Base-by-base conservation (phyloP, 2,888 invertebrate species). In the Hypsopygia costalis region DNA sequence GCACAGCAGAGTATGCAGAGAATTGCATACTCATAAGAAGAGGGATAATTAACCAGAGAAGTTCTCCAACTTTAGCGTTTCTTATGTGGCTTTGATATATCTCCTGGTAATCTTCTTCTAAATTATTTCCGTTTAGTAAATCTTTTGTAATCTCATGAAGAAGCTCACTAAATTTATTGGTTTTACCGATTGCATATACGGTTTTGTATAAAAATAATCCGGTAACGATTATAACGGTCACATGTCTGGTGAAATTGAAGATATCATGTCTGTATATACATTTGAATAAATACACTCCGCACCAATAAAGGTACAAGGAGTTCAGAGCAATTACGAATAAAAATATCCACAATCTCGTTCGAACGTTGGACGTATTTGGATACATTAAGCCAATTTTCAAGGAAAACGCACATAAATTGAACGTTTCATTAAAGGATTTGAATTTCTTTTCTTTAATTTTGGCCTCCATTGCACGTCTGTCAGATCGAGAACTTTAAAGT, bases 121-220 rank as follows among this genome's bases (percentile, higher is more conserved):
- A 40, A 21, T 68, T 44, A 30, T 81, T 81, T 2, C 64, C 79
- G 34, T 56, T 60, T 4, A 75, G 25, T 7, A 81, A 51, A 49
- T 82, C 80, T 32, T 52, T 40, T 1, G 69, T 56, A 21, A 82
- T 79, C 41, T 68, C 73, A 1, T 67, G 46, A 4, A 83, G 41
- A 1, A 83, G 33, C 4, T 55, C 37, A 5, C 58, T 55, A 33
- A 72, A 82, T 32, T 56, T 62, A 1, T 63, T 52, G 0, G 62
- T 73, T 10, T 72, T 73, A 6, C 51, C 57, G 32, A 63, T 65
- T 1, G 56, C 62, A 40, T 80, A 77, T 33, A 73, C 67, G 0
- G 64, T 64, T 69, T 81, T 83, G n/a, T 78, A 62, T 16, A 80
- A 64, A 40, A 74, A 82, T 1, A 81, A 49, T 5, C 58, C n/a